Percentiles rank a stretch among this genome's conserved stretches.
phyloP scores from a whole-genome alignment of 2,113 vertebrate genomes.

The Zosterops pallidus region DNA sequence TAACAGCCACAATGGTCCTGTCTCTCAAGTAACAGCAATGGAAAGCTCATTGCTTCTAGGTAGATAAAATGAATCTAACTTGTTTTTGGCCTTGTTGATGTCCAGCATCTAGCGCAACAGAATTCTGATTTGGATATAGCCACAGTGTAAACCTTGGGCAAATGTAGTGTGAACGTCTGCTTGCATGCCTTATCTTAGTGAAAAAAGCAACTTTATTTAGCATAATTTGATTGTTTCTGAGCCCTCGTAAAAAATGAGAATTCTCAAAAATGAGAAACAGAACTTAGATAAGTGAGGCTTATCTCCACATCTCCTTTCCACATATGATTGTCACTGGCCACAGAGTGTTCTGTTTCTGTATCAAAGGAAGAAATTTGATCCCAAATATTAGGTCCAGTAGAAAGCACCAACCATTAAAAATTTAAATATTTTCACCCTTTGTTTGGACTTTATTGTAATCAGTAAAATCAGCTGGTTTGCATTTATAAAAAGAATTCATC shows the following conservation, averaged over 20 bases:
- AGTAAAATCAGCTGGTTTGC: not conserved
- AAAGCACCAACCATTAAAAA: not conserved
- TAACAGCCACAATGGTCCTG: not conserved
- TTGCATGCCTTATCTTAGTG: not conserved
- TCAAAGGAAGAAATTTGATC: not conserved
- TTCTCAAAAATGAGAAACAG: not conserved
- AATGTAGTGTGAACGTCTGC: not conserved
- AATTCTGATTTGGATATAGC: not conserved
- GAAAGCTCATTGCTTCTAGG: not conserved
- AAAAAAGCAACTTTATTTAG: not conserved
- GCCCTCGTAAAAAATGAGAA: not conserved
- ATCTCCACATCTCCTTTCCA: not conserved
- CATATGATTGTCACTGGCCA: not conserved
- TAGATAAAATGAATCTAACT: not conserved
- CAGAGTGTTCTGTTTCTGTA: not conserved
- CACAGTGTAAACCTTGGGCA: not conserved
- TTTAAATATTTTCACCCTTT: not conserved
- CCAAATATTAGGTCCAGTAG: not conserved
- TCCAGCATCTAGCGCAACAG: not conserved
- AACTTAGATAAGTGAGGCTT: not conserved
- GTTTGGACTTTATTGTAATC: not conserved
- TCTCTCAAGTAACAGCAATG: not conserved
- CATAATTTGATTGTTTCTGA: not conserved
- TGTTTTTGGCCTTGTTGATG: not conserved
- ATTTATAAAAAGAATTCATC: not conserved